Evolutionary conservation across 2,888 invertebrate species (phyloP), one percentile per base, ranked within the genome.

Genomic region (Phymatocera aterrima): DNA sequence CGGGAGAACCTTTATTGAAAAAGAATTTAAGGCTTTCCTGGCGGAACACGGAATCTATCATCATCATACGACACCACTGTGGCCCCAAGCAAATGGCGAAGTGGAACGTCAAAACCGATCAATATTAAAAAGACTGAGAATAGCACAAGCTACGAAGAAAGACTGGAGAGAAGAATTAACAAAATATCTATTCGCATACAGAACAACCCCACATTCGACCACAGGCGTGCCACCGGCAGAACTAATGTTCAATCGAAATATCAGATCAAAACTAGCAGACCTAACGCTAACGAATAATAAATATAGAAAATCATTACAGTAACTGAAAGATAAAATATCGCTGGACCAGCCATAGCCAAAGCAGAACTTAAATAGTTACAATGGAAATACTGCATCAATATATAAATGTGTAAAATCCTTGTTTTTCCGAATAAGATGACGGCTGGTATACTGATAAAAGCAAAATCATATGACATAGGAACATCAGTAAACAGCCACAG

Each of bases 51-150:
- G 81, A 40, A 80, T 82, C 40, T 21, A 18, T 51, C 74, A 83
- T 15, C 60, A 40, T 24, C 75, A 82, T 78, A 79, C 82, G 18
- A 81, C 82, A 6, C 83, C 84, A 4, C 82, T 83, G 43, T 85
- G 84, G 82, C 83, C 83, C 10, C 83, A 83, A 77, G 81, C 81
- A 43, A 84, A 85, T 57, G 83, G 83, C 3, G 83, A 85, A 74
- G 82, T 84, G n/a, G 84, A 86, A 70, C 54, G 85, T 64, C 3
- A 64, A 77, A 51, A 79, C 72, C 34, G 48, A n/a, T n/a, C n/a
- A n/a, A n/a, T n/a, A n/a, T n/a, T n/a, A n/a, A n/a, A n/a, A n/a
- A n/a, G n/a, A n/a, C n/a, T n/a, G n/a, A n/a, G n/a, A n/a, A n/a
- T n/a, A n/a, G n/a, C n/a, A n/a, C n/a, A n/a, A n/a, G n/a, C 81